Evolutionary conservation across 2,797 vertebrate genomes (phyloP).

Genomic region (Malacoctenus gilli): DNA sequence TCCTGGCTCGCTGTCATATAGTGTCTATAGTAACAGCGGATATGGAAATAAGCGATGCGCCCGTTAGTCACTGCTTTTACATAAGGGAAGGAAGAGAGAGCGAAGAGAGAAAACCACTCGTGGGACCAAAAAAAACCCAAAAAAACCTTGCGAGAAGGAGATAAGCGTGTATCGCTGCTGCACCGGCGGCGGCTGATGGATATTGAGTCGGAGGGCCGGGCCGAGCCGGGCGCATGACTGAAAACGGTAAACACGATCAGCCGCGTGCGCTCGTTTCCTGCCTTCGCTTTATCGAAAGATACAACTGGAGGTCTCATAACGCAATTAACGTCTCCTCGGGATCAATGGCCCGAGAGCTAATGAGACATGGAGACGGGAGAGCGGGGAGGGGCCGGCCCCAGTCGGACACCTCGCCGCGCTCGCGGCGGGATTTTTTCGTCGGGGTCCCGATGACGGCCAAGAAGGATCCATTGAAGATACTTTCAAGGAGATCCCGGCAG

Average conservation of each 20-base stretch:
- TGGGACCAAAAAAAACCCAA: no score
- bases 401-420: constrained; percentile 35
- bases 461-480: constrained; percentile 9
- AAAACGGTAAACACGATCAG: constrained; percentile 65
- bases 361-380: constrained; percentile 56
- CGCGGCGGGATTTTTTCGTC: constrained; percentile 14
- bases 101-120: no score
- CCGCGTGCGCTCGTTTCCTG: constrained; percentile 73
- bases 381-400: constrained; percentile 17
- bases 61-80: no score
- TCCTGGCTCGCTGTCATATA: no score
- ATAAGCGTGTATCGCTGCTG: no score
- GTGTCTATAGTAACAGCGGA: no score
- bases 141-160: no score
- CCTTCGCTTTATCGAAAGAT: constrained; percentile 58
- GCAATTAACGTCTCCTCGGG: constrained; percentile 65
- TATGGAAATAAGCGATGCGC: no score
- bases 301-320: constrained; percentile 60
- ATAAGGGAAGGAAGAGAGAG: no score
- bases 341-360: constrained; percentile 72
- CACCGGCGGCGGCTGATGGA: no score
- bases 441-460: constrained; percentile 16
- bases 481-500: no score
- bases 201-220: no score
- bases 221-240: constrained; percentile 34